Conservation (phyloP, 2,113 vertebrate genomes). For the Gila orcuttii region DNA sequence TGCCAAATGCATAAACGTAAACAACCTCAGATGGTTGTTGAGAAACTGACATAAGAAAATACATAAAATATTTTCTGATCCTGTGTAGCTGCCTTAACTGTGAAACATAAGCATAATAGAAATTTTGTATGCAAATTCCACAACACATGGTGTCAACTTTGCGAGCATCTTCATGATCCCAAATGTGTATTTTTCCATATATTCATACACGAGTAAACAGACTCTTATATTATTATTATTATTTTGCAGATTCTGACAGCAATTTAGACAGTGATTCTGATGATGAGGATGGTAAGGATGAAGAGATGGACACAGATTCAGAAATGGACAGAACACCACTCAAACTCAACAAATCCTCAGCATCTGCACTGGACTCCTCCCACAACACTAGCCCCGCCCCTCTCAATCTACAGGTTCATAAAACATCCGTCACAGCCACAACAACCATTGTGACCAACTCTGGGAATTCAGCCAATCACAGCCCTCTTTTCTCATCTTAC, state of each 20-base stretch:
- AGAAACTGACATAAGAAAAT: no score
- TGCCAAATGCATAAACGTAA: no score
- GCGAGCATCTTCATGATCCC: neutral
- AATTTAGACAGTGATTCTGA: conserved; percentile 90
- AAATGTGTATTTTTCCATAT: neutral
- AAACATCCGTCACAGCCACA: conserved; percentile 74
- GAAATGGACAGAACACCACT: conserved; percentile 80
- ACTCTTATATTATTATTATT: neutral
- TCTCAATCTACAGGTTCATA: conserved; percentile 83
- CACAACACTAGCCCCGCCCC: conserved; percentile 56
- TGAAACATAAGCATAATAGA: no score
- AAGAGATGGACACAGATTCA: conserved; percentile 84
- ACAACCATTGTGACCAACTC: conserved; percentile 75
- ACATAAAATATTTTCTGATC: no score
- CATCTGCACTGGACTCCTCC: conserved; percentile 69
- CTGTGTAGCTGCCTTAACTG: no score
- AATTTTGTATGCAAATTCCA: no score
- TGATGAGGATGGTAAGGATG: conserved; percentile 82
- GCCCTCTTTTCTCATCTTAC: conserved; percentile 75
- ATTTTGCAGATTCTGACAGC: conserved; percentile 85
- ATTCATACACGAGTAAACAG: neutral
- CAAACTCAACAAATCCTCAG: conserved; percentile 76
- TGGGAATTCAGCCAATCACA: conserved; percentile 75
- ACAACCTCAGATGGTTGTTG: no score
- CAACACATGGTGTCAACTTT: neutral